A percentile compares a stretch with the other conserved stretches of the same genome.
Evolutionary conservation across 1,140 invertebrate species (phyloP).

Genomic region (Tetragonula clypearis): DNA sequence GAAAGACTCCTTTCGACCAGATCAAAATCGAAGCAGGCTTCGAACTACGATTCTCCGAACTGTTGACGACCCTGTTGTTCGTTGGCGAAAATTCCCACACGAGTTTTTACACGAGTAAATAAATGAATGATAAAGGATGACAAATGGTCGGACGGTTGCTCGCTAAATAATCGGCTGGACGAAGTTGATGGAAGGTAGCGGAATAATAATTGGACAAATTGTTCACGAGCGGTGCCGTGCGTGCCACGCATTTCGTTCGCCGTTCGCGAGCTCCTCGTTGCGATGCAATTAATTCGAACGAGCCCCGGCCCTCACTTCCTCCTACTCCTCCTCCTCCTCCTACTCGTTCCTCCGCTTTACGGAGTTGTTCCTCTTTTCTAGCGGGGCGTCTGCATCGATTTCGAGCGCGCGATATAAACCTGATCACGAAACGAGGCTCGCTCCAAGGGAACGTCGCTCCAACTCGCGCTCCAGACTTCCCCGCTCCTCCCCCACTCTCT

Average conservation of each 20-base stretch:
- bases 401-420: constrained; percentile 55
- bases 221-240: constrained; percentile 40
- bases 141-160: background rate
- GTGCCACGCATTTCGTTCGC: constrained; percentile 62
- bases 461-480: constrained; percentile 30
- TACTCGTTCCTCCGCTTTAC: background rate
- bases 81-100: background rate
- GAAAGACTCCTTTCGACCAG: too few relatives aligned
- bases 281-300: constrained; percentile 60
- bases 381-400: constrained; percentile 52
- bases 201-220: constrained; percentile 57
- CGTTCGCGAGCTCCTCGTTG: constrained; percentile 45
- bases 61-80: too few relatives aligned
- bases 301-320: background rate
- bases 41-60: too few relatives aligned
- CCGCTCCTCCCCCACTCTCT: background rate
- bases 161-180: background rate
- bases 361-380: constrained; percentile 1
- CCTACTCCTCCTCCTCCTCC: background rate
- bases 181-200: too few relatives aligned
- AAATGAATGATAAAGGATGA: background rate
- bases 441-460: constrained; percentile 48
- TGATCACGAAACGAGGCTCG: constrained; percentile 59
- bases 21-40: too few relatives aligned
- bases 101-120: background rate